These are phyloP conservation scores for Caranx melampygus DNA, from an alignment of 2,113 vertebrate genomes.

Conservation along the genomic window DNA sequence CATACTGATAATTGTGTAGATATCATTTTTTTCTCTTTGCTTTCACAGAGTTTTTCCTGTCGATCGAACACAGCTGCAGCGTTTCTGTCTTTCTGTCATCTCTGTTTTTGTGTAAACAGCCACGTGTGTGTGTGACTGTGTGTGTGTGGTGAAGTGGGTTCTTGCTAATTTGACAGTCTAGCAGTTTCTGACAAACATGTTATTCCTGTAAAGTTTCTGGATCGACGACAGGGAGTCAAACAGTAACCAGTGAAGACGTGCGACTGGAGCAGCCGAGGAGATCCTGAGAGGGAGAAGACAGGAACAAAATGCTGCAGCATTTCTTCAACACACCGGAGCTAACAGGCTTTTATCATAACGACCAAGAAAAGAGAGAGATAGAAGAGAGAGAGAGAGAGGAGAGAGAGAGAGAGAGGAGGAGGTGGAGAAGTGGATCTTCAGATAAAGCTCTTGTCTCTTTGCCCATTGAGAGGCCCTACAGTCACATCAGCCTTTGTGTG, in stretches of 20 bases:
- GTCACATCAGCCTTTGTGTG: constrained; percentile 78
- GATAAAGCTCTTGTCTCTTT: constrained; percentile 81
- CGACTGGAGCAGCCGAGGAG: constrained; percentile 42
- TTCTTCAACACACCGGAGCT: constrained; percentile 67
- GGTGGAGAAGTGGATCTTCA: constrained; percentile 80
- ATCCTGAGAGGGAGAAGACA: constrained; percentile 29
- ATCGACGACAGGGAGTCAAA: constrained; percentile 55
- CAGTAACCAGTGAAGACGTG: constrained; percentile 32
- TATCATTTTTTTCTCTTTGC: too few species aligned
- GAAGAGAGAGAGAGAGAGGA: constrained; percentile 19
- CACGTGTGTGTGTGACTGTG: too few species aligned
- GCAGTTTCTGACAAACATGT: constrained; percentile 20
- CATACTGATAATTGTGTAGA: too few species aligned
- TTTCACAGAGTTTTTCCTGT: too few species aligned
- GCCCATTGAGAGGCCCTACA: constrained; percentile 74
- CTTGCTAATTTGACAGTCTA: constrained; percentile 4
- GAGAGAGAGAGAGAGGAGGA: constrained; percentile 38
- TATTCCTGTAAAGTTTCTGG: constrained; percentile 45
- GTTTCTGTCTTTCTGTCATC: background rate
- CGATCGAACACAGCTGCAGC: too few species aligned
- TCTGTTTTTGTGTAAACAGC: constrained; percentile 7
- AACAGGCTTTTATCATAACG: constrained; percentile 75
- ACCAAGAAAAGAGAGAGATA: constrained; percentile 48
- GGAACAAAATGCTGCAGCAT: constrained; percentile 44
- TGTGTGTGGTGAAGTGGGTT: background rate